These are phyloP conservation scores for Propithecus perrieri DNA, from an alignment of 2,797 vertebrate species.

Conservation along the genomic window DNA sequence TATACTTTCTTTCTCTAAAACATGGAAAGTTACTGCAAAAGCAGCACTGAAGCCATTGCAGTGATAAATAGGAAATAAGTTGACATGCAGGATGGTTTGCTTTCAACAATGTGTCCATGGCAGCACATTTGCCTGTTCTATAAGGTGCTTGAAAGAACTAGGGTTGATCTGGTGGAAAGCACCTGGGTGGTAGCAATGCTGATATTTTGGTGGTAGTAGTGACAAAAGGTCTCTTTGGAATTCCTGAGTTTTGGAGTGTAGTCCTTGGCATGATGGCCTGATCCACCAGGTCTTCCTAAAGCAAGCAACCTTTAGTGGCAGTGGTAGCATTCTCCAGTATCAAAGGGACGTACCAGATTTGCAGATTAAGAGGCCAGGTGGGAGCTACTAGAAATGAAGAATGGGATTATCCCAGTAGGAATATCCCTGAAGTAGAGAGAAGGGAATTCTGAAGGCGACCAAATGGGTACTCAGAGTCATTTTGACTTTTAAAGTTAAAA, in stretches of 20 bases:
- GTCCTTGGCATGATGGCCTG: background rate
- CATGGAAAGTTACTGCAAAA: background rate
- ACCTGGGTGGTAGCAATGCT: background rate
- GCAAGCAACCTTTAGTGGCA: background rate
- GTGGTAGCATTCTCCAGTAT: background rate
- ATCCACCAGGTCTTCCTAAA: background rate
- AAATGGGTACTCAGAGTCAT: background rate
- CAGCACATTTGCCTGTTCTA: background rate
- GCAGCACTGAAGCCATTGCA: background rate
- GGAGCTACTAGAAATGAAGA: background rate
- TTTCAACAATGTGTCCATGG: background rate
- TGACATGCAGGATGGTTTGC: background rate
- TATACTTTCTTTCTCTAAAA: background rate
- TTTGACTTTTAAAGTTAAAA: constrained; percentile 30
- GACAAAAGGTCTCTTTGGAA: background rate
- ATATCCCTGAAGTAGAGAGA: background rate
- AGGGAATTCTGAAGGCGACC: background rate
- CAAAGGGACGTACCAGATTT: background rate
- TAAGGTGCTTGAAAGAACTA: background rate
- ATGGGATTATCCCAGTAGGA: background rate
- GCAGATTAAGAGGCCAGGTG: background rate
- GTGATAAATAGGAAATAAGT: background rate
- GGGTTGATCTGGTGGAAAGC: background rate
- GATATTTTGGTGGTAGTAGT: background rate
- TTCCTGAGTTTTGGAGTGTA: background rate